These are phyloP conservation scores for Danionella dracula DNA, from an alignment of 2,797 vertebrate species.

Conservation along the genomic window DNA sequence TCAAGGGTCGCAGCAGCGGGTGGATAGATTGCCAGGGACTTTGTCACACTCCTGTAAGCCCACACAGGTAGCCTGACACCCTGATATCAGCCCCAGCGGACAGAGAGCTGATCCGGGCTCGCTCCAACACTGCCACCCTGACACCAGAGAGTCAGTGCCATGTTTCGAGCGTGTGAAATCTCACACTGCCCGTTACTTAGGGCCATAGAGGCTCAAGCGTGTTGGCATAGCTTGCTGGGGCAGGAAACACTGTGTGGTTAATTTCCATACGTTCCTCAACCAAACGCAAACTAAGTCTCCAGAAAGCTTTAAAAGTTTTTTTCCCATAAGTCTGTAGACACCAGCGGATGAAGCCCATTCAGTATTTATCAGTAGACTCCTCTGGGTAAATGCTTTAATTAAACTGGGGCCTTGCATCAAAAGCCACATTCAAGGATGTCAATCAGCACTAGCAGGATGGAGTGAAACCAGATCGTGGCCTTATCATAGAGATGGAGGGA, in stretches of 20 bases:
- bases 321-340: slow-evolving; percentile 60
- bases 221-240: slow-evolving; percentile 28
- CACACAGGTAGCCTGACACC: slow-evolving; percentile 45
- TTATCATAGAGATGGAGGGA: slow-evolving; percentile 72
- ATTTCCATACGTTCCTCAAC: not conserved
- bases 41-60: slow-evolving; percentile 37
- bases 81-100: slow-evolving; percentile 32
- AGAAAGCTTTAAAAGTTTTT: slow-evolving; percentile 43
- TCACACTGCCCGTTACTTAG: slow-evolving; percentile 54
- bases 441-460: slow-evolving; percentile 77
- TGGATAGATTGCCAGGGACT: slow-evolving; percentile 13
- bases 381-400: slow-evolving; percentile 84
- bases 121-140: slow-evolving; percentile 56
- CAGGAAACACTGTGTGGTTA: not conserved
- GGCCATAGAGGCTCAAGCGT: slow-evolving; percentile 34
- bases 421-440: slow-evolving; percentile 83
- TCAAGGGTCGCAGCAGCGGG: slow-evolving; percentile 13
- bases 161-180: slow-evolving; percentile 73
- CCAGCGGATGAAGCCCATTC: slow-evolving; percentile 82
- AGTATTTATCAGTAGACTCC: slow-evolving; percentile 79
- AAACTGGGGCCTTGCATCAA: slow-evolving; percentile 83
- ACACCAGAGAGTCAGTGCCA: slow-evolving; percentile 59
- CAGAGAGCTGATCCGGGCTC: slow-evolving; percentile 21
- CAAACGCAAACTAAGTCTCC: not conserved
- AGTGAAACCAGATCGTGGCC: slow-evolving; percentile 80